phyloP scores from a whole-genome alignment of 2,888 invertebrate genomes.

The Eremobia ochroleuca region DNA sequence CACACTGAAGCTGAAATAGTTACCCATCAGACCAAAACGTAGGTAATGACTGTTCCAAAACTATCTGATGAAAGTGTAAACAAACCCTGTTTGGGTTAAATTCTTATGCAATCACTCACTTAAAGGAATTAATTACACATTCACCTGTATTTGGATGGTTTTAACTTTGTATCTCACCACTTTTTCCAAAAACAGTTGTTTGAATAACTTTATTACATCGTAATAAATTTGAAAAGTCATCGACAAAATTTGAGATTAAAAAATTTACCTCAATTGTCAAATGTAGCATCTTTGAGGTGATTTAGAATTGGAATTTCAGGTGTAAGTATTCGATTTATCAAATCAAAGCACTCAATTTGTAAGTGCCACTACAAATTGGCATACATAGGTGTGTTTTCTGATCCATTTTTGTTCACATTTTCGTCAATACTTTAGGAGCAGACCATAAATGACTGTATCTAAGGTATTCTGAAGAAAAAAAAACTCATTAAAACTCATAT shows the following conservation, averaged over 20 bases:
- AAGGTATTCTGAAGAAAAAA: no score
- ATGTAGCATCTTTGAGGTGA: not conserved
- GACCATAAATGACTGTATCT: no score
- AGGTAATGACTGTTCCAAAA: not conserved
- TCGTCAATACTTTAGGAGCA: no score
- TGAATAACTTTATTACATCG: not conserved
- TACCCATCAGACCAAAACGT: not conserved
- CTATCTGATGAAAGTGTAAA: not conserved
- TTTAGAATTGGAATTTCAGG: not conserved
- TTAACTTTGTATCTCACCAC: not conserved
- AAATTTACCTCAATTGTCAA: not conserved
- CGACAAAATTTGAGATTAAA: no score
- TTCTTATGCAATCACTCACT: not conserved
- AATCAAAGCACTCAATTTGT: no score
- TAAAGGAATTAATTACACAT: no score
- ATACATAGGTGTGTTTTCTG: not conserved
- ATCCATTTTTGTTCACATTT: not conserved
- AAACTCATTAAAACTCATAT: no score
- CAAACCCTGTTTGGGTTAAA: not conserved
- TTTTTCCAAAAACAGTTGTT: not conserved
- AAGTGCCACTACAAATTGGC: not conserved
- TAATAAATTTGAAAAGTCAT: not conserved
- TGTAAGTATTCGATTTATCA: not conserved
- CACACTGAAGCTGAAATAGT: not conserved
- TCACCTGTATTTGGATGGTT: no score